These are phyloP conservation scores for Eretmocerus hayati DNA, from an alignment of 2,888 invertebrate species.

Conservation along the genomic window DNA sequence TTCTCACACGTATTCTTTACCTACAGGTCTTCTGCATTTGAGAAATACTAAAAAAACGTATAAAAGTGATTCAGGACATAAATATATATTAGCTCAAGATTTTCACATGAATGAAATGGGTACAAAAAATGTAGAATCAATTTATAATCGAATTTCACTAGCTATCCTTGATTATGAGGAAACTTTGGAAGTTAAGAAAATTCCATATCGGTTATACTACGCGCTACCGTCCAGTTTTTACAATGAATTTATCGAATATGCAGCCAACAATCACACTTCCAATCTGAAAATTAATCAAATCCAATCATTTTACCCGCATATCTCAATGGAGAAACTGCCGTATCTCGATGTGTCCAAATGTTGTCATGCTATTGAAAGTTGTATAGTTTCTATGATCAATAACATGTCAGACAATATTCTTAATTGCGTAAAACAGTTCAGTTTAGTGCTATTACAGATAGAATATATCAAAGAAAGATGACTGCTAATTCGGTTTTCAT, in stretches of 20 bases:
- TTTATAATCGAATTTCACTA: slow-evolving; percentile 53
- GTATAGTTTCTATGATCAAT: slow-evolving; percentile 32
- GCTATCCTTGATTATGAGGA: slow-evolving; percentile 56
- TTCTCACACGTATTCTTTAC: slow-evolving; percentile 70
- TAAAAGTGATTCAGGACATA: slow-evolving; percentile 53
- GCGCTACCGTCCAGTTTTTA: slow-evolving; percentile 65
- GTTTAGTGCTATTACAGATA: slow-evolving; percentile 50
- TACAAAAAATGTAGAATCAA: slow-evolving; percentile 52
- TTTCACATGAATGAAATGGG: slow-evolving; percentile 69
- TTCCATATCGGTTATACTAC: slow-evolving; percentile 62
- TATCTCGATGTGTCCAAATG: slow-evolving; percentile 45
- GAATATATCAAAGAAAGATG: slow-evolving; percentile 28
- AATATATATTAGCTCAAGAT: slow-evolving; percentile 58
- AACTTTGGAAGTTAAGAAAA: slow-evolving; percentile 49
- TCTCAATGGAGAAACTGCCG: slow-evolving; percentile 69
- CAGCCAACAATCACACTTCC: slow-evolving; percentile 36
- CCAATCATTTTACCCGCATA: slow-evolving; percentile 66
- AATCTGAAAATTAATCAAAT: slow-evolving; percentile 50
- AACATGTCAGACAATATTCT: slow-evolving; percentile 43
- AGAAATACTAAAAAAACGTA: slow-evolving; percentile 57
- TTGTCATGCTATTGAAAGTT: slow-evolving; percentile 25
- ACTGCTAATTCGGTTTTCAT: too few species aligned
- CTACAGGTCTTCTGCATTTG: slow-evolving; percentile 64
- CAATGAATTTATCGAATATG: slow-evolving; percentile 50
- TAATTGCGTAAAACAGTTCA: slow-evolving; percentile 48